phyloP scores from a whole-genome alignment of 2,888 invertebrate species.

The Andrena minutula region DNA sequence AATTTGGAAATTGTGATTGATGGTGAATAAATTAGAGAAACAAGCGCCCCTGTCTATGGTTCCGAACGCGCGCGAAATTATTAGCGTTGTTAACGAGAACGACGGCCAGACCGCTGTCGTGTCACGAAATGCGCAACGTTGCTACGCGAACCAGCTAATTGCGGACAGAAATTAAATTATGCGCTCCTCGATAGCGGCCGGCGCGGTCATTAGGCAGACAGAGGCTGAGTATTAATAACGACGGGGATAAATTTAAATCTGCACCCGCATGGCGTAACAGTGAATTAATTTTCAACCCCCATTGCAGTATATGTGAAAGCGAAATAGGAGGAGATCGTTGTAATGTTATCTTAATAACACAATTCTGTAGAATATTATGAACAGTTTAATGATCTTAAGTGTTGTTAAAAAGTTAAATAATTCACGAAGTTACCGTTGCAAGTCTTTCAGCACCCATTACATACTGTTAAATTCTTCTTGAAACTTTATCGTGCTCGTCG shows the following conservation, averaged over 20 bases:
- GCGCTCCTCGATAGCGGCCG: constrained; percentile 17
- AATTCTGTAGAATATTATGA: background rate
- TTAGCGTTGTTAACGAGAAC: constrained; percentile 9
- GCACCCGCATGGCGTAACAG: background rate
- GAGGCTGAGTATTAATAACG: constrained; percentile 1
- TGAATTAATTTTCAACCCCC: background rate
- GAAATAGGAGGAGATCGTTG: background rate
- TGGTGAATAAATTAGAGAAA: background rate
- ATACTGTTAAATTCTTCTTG: background rate
- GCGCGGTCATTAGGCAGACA: background rate
- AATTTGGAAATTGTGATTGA: background rate
- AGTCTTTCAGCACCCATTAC: background rate
- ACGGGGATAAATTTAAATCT: background rate
- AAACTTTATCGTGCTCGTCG: background rate
- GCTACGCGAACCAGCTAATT: constrained; percentile 18
- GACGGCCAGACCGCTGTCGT: background rate
- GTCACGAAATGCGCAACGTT: background rate
- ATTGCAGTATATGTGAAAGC: background rate
- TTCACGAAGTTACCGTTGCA: background rate
- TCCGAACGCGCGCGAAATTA: background rate
- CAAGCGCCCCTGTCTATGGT: background rate
- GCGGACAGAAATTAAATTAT: constrained; percentile 28
- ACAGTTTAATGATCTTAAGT: no score
- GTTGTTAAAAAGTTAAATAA: no score
- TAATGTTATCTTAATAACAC: background rate